phyloP scores from a whole-genome alignment of 2,888 invertebrate genomes.

The Coelopa pilipes region DNA sequence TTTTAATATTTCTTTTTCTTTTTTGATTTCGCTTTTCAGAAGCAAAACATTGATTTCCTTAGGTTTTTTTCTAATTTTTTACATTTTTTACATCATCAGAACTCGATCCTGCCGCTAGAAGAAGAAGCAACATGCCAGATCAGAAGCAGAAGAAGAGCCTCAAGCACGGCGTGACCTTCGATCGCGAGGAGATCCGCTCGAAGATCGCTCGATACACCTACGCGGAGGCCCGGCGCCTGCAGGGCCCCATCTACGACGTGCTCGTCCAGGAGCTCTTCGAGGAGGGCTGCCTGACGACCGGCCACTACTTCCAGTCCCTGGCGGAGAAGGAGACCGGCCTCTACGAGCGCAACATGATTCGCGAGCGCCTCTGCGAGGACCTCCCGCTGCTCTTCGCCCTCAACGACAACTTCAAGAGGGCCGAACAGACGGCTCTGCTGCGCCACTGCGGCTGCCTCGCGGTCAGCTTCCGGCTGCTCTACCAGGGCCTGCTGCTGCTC shows the following conservation, averaged over 20 bases:
- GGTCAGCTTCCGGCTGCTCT: slow-evolving; percentile 49
- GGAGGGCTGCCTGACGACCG: slow-evolving; percentile 53
- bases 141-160: neutral
- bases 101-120: neutral
- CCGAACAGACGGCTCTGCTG: slow-evolving; percentile 51
- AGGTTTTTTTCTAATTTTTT: too few species aligned
- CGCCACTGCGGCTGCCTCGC: slow-evolving; percentile 46
- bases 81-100: too few species aligned
- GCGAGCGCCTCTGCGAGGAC: slow-evolving; percentile 51
- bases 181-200: slow-evolving; percentile 38
- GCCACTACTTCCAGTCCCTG: slow-evolving; percentile 52
- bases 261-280: slow-evolving; percentile 55
- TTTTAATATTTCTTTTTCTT: too few species aligned
- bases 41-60: too few species aligned
- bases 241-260: slow-evolving; percentile 51
- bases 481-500: slow-evolving; percentile 51
- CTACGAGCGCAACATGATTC: slow-evolving; percentile 48
- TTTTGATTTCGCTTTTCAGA: too few species aligned
- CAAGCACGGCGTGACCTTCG: slow-evolving; percentile 35
- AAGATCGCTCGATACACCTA: slow-evolving; percentile 44
- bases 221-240: slow-evolving; percentile 50
- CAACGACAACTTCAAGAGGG: slow-evolving; percentile 53
- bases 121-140: neutral
- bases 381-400: slow-evolving; percentile 49
- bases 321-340: slow-evolving; percentile 51